Base-by-base conservation (phyloP, 2,888 invertebrate genomes). In the Agelastica alni region DNA sequence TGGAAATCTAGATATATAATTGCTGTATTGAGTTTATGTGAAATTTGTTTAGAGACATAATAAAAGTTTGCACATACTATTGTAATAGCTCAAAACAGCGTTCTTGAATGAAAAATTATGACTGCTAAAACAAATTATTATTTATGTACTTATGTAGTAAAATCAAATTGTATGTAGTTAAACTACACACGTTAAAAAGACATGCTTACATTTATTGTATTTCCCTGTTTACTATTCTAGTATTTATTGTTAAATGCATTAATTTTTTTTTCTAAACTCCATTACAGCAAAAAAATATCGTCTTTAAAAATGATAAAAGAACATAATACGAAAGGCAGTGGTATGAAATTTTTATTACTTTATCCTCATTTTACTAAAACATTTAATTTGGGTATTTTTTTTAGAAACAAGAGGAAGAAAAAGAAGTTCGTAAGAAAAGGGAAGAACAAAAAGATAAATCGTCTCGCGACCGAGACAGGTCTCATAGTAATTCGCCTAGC, bases 391-490 rank as follows among this genome's bases (percentile, higher is more conserved):
- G 18, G 7, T 14, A 39, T 56, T 77, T 77, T 73, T 79, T 81
- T 71, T 81, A 87, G 85, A 87, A 87, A 81, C 86, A 87, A 78
- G 88, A 88, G 75, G 87, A 87, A 74, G 86, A 87, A 70, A 85
- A 85, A 69, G 86, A 86, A 73, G 84, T 84, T 34, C 80, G 79
- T 66, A 79, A 84, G 61, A 78, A 85, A 76, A 87, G 88, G 42
- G 61, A 64, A 46, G 64, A 82, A 86, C 58, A 85, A 85, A 58
- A 70, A 69, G 58, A 70, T 61, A 62, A 69, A 65, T 43, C 59
- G 64, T 41, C 60, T 16, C 58, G 62, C n/a, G 64, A 67, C 46
- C 56, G 61, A 14, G 71, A 70, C 17, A 67, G 64, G 44, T 74
- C 75, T 12, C 62, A 62, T 30, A 69, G 73, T 12, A 75, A 70